Conservation (phyloP, 2,888 invertebrate genomes). For the Chaitophorus viminalis region DNA sequence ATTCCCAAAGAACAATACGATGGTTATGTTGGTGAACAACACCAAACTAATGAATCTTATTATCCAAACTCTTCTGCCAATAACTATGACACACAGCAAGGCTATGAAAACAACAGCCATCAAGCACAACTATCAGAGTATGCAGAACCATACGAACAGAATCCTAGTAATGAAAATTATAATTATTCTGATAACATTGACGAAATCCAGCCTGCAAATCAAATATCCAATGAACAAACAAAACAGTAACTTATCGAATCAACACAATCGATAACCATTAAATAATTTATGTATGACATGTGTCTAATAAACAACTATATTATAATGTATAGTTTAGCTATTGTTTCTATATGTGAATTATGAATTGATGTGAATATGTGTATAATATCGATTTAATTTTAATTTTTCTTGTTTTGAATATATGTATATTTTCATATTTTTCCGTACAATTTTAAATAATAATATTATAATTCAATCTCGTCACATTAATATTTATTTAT, state of each 20-base stretch:
- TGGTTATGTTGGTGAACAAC: conserved; percentile 14
- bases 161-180: background rate
- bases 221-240: background rate
- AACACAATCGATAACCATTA: background rate
- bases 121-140: conserved; percentile 14
- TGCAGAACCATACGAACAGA: conserved; percentile 17
- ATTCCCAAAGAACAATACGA: conserved; percentile 5
- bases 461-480: no score
- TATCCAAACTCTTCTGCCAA: background rate
- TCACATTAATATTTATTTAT: background rate
- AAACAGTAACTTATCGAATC: background rate
- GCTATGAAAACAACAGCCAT: conserved; percentile 20
- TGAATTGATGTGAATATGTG: background rate
- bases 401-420: background rate
- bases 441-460: background rate
- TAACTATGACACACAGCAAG: background rate
- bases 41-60: background rate
- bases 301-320: background rate
- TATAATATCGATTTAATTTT: background rate
- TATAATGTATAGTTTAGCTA: background rate
- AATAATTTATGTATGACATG: background rate
- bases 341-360: background rate
- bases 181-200: conserved; percentile 17
- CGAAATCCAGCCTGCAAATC: background rate
- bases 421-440: background rate